phyloP scores from a whole-genome alignment of 1,140 invertebrate genomes.

The Paralvinella palmiformis region DNA sequence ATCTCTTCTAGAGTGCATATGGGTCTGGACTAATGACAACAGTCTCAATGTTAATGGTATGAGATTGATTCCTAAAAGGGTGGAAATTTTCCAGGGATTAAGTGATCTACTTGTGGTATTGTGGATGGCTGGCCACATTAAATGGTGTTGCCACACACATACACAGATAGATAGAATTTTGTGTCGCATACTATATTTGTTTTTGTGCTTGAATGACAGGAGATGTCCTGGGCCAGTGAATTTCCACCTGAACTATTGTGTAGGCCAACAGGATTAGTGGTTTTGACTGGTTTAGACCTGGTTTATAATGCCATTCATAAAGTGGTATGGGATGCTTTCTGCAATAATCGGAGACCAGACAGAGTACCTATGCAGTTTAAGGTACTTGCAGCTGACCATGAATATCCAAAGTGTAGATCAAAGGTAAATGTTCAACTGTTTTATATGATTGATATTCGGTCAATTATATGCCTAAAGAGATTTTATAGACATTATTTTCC shows the following conservation, averaged over 20 bases:
- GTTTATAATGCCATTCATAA: conserved; percentile 78
- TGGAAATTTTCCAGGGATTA: too few relatives aligned
- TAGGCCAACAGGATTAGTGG: conserved; percentile 75
- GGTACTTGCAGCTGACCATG: conserved; percentile 63
- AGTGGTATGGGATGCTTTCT: conserved; percentile 87
- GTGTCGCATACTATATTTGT: too few relatives aligned
- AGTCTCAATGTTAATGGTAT: too few relatives aligned
- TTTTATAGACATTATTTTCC: too few relatives aligned
- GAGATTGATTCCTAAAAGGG: too few relatives aligned
- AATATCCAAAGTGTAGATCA: conserved; percentile 83
- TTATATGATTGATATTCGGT: not conserved
- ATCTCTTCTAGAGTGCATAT: too few relatives aligned
- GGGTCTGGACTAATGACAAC: too few relatives aligned
- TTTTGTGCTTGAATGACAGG: not conserved
- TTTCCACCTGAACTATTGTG: conserved; percentile 59
- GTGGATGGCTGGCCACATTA: too few relatives aligned
- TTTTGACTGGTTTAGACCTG: conserved; percentile 77
- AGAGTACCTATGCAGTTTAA: conserved; percentile 80
- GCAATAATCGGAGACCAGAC: conserved; percentile 70
- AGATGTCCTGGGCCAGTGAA: conserved; percentile 49
- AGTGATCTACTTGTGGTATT: too few relatives aligned
- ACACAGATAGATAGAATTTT: too few relatives aligned
- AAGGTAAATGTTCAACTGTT: conserved; percentile 56
- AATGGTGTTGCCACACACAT: too few relatives aligned
- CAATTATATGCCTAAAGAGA: not conserved